Evolutionary conservation across 1,140 invertebrate species (phyloP), one percentile per base, ranked within the genome.

Genomic region (Aphis craccivora): DNA sequence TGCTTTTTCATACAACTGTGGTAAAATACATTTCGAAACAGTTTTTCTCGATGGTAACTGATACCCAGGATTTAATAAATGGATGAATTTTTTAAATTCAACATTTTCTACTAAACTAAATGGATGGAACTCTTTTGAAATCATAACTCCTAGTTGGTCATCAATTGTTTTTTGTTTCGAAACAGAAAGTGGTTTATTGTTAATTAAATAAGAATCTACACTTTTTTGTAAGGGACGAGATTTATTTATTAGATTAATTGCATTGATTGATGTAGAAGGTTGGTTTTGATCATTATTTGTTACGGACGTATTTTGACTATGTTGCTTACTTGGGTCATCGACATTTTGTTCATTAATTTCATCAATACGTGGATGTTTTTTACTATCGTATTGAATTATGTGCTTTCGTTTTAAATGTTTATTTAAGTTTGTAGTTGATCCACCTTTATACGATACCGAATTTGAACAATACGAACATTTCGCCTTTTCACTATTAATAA

Each of bases 81-180:
- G 37, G 9, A 94, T 90, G 37, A 94, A 94, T 93, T 94, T 94
- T 93, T 86, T 88, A 67, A 95, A 94, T 86, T 94, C 94, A 88
- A 76, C 37, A 94, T 95, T 94, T 93, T 95, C 94, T 0, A 95
- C 94, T 23, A 94, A 94, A 93, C 94, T 93, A 60, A 94, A 94
- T 35, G 94, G 94, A 83, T 94, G 93, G 87, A 94, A 94, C 4
- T 94, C 94, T 93, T 94, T 94, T 9, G 91, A 88, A 84, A 94
- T 94, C 94, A 94, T 94, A 88, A 93, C 90, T n/a, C 94, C 92
- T 43, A 94, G 43, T 88, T 94, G 94, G 25, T 90, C 35, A 93
- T 94, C 94, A 48, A 94, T 45, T 67, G 25, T 20, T 93, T 86
- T 83, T 84, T 25, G 53, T 93, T 87, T 87, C 37, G 22, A 20